phyloP scores from a whole-genome alignment of 2,113 vertebrate species.

The Lophochroa leadbeateri region DNA sequence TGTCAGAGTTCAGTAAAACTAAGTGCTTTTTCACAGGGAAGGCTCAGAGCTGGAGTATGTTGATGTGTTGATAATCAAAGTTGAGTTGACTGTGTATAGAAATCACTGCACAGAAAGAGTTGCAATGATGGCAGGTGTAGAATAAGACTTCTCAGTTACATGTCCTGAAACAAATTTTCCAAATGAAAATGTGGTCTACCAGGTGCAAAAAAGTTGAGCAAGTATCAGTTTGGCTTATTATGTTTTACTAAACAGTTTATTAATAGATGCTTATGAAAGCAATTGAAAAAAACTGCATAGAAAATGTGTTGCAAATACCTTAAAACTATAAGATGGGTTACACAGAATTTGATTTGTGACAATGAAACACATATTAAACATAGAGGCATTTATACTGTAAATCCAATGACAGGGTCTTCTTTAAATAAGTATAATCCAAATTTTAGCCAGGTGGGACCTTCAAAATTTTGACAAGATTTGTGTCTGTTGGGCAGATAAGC shows the following conservation, averaged over 20 bases:
- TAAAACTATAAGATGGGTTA: background rate
- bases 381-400: background rate
- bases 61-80: background rate
- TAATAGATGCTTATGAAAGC: background rate
- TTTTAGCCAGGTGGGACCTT: background rate
- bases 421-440: background rate
- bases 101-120: background rate
- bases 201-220: background rate
- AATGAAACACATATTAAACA: background rate
- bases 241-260: background rate
- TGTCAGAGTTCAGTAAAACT: background rate
- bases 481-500: background rate
- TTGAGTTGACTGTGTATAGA: background rate
- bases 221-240: background rate
- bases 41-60: background rate
- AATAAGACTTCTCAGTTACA: background rate
- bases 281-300: background rate
- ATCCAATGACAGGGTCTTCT: background rate
- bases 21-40: background rate
- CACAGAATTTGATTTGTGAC: background rate
- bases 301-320: background rate
- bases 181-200: background rate
- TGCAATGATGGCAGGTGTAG: background rate
- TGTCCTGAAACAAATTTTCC: background rate
- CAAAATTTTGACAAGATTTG: background rate